Conservation (phyloP, 2,888 invertebrate species). For the Parnassius apollo region DNA sequence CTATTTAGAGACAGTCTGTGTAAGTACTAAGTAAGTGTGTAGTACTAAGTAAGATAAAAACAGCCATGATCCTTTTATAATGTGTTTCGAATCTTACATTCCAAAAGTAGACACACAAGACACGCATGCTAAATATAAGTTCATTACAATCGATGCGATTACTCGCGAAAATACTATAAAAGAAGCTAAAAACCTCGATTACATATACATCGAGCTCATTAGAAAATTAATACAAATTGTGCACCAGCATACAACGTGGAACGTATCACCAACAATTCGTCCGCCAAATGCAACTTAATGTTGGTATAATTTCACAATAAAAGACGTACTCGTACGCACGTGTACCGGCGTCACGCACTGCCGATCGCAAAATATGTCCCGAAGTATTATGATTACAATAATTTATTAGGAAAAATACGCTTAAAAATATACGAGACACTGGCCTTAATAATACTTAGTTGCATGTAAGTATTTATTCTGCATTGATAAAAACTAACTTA, state of each 20-base stretch:
- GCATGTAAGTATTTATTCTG: conserved; percentile 35
- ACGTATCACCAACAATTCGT: conserved; percentile 12
- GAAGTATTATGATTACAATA: conserved; percentile 28
- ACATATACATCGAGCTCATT: not conserved
- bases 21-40: no score
- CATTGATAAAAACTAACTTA: conserved; percentile 50
- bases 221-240: not conserved
- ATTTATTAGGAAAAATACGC: conserved; percentile 27
- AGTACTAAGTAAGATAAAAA: no score
- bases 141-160: no score
- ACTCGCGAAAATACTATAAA: not conserved
- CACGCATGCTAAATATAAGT: no score
- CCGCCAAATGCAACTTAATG: conserved; percentile 16
- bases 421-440: conserved; percentile 23
- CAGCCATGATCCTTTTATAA: no score
- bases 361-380: conserved; percentile 12
- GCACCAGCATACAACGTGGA: not conserved
- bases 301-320: conserved; percentile 18
- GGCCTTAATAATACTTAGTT: conserved; percentile 29
- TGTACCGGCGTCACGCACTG: conserved; percentile 12
- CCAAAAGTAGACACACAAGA: no score
- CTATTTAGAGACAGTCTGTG: no score
- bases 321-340: conserved; percentile 4
- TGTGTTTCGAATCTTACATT: no score
- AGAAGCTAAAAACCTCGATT: not conserved